A percentile compares a stretch with the other conserved stretches of the same genome.
phyloP scores from a whole-genome alignment of 1,140 invertebrate genomes.

The Drosophila asahinai region DNA sequence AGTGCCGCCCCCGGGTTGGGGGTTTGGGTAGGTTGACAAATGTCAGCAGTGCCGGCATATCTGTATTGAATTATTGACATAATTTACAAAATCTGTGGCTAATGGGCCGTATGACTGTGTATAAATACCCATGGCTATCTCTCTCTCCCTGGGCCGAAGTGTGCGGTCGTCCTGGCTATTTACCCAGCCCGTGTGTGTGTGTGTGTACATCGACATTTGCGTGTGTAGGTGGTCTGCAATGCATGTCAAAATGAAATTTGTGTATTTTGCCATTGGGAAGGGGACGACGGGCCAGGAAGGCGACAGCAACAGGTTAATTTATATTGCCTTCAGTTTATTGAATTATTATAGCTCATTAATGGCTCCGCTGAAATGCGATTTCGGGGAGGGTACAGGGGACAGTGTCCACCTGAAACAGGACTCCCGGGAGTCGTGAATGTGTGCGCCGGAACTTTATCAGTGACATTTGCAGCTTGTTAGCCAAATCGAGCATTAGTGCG shows the following conservation, averaged over 20 bases:
- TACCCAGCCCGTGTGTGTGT: conserved; percentile 21
- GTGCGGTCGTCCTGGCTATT: conserved; percentile 40
- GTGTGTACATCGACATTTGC: conserved; percentile 12
- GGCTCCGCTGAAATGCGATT: conserved; percentile 64
- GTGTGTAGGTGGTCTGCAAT: conserved; percentile 52
- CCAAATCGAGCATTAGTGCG: conserved; percentile 53
- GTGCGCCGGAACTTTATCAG: conserved; percentile 24
- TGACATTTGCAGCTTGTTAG: conserved; percentile 68
- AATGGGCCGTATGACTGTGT: conserved; percentile 76
- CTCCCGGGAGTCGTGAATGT: conserved; percentile 18
- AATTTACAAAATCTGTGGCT: conserved; percentile 84
- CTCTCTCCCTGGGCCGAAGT: conserved; percentile 27
- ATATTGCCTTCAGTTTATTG: conserved; percentile 79
- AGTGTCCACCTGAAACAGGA: conserved; percentile 13
- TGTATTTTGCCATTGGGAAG: conserved; percentile 34
- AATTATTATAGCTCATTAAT: conserved; percentile 82
- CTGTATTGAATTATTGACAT: conserved; percentile 84
- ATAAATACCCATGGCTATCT: conserved; percentile 61
- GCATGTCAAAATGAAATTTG: conserved; percentile 75
- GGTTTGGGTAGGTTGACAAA: conserved; percentile 42
- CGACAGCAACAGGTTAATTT: conserved; percentile 75
- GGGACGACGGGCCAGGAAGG: background rate
- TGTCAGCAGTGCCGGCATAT: conserved; percentile 75
- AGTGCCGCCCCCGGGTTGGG: background rate
- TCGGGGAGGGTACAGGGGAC: conserved; percentile 9